phyloP scores from a whole-genome alignment of 2,113 vertebrate species.

The Pelobates fuscus region DNA sequence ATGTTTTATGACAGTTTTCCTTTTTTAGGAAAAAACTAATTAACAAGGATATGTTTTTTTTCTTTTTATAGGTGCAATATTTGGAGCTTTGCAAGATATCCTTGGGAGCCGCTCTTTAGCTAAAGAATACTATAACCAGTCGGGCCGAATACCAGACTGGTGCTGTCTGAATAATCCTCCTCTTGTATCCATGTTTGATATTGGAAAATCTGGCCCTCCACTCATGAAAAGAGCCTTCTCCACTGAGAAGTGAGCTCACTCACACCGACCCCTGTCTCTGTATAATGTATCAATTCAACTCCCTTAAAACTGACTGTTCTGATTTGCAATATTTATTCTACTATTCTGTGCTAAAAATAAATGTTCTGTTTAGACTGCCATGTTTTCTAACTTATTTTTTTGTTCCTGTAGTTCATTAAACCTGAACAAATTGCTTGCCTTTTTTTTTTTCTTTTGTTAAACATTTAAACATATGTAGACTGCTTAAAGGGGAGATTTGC shows the following conservation, averaged over 20 bases:
- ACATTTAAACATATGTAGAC: too few species aligned
- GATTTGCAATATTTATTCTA: slow-evolving; percentile 35
- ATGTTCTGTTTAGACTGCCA: too few species aligned
- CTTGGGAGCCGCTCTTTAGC: slow-evolving; percentile 93
- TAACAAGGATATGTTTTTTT: too few species aligned
- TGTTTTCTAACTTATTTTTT: too few species aligned
- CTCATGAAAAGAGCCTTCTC: slow-evolving; percentile 98
- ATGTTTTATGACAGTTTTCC: too few species aligned
- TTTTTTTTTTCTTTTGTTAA: too few species aligned
- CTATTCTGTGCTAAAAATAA: neutral
- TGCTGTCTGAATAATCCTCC: slow-evolving; percentile 90
- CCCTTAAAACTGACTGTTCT: neutral
- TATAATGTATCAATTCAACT: neutral
- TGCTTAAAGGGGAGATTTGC: too few species aligned
- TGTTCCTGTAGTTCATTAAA: too few species aligned
- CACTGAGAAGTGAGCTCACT: slow-evolving; percentile 82
- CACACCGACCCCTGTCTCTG: too few species aligned
- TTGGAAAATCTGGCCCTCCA: slow-evolving; percentile 86
- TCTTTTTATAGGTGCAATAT: slow-evolving; percentile 81
- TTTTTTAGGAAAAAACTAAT: too few species aligned
- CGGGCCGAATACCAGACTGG: slow-evolving; percentile 93
- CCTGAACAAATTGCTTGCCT: too few species aligned
- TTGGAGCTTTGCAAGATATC: slow-evolving; percentile 94
- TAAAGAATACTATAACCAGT: slow-evolving; percentile 93
- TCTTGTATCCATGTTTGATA: slow-evolving; percentile 87